Conservation (phyloP, 2,888 invertebrate species). For the Nymphalis urticae region DNA sequence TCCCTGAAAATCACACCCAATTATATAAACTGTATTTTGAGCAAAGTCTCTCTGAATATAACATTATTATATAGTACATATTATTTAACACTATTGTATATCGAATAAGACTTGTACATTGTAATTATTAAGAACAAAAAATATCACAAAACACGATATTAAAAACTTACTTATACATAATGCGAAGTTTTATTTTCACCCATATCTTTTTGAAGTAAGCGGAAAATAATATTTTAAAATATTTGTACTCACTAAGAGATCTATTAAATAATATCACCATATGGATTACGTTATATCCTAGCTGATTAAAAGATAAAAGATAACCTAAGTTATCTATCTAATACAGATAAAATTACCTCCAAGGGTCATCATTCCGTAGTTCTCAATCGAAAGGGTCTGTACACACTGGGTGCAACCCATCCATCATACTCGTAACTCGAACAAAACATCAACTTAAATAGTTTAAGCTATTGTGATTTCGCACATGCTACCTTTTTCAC, state of each 20-base stretch:
- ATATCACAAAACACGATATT: constrained; percentile 71
- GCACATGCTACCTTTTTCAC: constrained; percentile 73
- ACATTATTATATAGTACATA: constrained; percentile 57
- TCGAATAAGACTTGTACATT: constrained; percentile 74
- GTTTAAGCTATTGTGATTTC: constrained; percentile 69
- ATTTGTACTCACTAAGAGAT: too few relatives aligned
- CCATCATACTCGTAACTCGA: constrained; percentile 59
- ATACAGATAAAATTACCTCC: constrained; percentile 25
- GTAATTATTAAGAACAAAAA: constrained; percentile 71
- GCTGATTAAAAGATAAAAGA: constrained; percentile 2
- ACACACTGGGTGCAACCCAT: constrained; percentile 46
- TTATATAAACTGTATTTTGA: constrained; percentile 56
- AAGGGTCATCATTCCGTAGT: constrained; percentile 22
- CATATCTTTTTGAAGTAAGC: not conserved
- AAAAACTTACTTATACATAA: constrained; percentile 57
- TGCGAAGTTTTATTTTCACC: constrained; percentile 41
- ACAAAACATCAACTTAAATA: constrained; percentile 54
- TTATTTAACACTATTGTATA: constrained; percentile 70
- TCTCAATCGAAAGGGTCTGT: constrained; percentile 33
- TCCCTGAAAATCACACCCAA: constrained; percentile 56
- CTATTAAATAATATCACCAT: too few relatives aligned
- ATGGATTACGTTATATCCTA: too few relatives aligned
- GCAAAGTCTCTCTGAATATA: constrained; percentile 61
- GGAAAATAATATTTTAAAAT: too few relatives aligned
- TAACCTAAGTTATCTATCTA: constrained; percentile 17